Percentiles rank a stretch among this genome's conserved stretches.
Conservation (phyloP, 1,140 invertebrate species). For the Drosophila insularis region DNA sequence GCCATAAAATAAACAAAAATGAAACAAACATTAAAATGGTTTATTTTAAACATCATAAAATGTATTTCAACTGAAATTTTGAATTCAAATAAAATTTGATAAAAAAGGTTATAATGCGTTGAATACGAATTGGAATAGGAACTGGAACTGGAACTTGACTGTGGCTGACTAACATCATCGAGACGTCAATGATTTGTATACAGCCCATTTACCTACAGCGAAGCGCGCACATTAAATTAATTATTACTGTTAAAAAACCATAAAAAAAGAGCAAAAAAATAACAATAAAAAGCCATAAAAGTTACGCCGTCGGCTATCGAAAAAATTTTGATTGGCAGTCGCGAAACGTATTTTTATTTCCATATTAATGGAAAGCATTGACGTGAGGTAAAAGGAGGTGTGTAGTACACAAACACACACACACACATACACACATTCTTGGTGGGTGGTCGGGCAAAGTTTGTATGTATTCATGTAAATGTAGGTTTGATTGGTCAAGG, state of each 20-base stretch:
- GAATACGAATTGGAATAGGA: neutral
- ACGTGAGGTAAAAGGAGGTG: neutral
- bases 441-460: conserved; percentile 37
- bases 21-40: conserved; percentile 30
- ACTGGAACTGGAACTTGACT: neutral
- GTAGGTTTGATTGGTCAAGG: conserved; percentile 37
- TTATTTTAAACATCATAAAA: conserved; percentile 30
- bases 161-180: neutral
- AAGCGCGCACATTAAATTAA: conserved; percentile 73
- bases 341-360: conserved; percentile 31
- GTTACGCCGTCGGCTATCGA: conserved; percentile 51
- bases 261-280: conserved; percentile 70
- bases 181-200: conserved; percentile 27
- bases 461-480: conserved; percentile 40
- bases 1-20: conserved; percentile 1
- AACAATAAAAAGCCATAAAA: conserved; percentile 73
- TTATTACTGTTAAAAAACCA: conserved; percentile 78
- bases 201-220: conserved; percentile 72
- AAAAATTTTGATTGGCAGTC: conserved; percentile 66
- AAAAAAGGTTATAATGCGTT: too few relatives aligned
- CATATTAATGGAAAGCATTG: conserved; percentile 7
- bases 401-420: too few relatives aligned
- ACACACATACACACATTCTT: neutral
- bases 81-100: too few relatives aligned
- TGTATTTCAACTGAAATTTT: conserved; percentile 27